A percentile compares a stretch with the other conserved stretches of the same genome.
phyloP scores from a whole-genome alignment of 2,888 invertebrate species.

The Prionchulus punctatus region DNA sequence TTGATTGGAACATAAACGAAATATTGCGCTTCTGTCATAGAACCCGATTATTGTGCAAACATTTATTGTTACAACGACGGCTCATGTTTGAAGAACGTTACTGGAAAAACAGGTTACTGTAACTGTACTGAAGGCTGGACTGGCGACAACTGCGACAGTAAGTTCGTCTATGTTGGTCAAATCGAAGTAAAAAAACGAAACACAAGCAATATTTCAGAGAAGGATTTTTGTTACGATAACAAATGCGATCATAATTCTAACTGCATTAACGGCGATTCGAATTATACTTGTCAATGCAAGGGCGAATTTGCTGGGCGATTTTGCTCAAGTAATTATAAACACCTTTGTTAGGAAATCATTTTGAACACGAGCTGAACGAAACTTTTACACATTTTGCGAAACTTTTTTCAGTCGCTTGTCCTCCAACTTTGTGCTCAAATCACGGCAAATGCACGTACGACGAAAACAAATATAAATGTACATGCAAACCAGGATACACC shows the following conservation, averaged over 20 bases:
- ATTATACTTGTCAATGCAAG: background rate
- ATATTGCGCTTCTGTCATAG: too few relatives aligned
- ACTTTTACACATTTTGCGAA: too few relatives aligned
- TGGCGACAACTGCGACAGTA: background rate
- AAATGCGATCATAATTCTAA: slow-evolving; percentile 6
- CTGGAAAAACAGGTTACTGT: background rate
- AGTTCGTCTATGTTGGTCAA: background rate
- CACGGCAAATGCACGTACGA: background rate
- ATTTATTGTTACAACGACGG: background rate
- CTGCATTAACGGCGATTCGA: background rate
- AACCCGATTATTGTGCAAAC: background rate
- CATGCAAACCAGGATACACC: background rate
- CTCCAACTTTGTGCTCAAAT: background rate
- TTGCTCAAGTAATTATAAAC: background rate
- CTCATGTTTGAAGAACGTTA: background rate
- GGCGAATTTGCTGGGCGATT: background rate
- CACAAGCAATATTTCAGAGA: too few relatives aligned
- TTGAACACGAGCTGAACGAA: background rate
- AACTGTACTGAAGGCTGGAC: background rate
- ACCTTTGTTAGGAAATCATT: background rate
- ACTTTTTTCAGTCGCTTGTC: slow-evolving; percentile 1
- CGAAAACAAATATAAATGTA: background rate
- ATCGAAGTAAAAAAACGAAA: too few relatives aligned
- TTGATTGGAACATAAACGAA: too few relatives aligned
- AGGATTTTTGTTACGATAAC: background rate